Conservation (phyloP, 2,113 vertebrate species). For the Lepus europaeus region DNA sequence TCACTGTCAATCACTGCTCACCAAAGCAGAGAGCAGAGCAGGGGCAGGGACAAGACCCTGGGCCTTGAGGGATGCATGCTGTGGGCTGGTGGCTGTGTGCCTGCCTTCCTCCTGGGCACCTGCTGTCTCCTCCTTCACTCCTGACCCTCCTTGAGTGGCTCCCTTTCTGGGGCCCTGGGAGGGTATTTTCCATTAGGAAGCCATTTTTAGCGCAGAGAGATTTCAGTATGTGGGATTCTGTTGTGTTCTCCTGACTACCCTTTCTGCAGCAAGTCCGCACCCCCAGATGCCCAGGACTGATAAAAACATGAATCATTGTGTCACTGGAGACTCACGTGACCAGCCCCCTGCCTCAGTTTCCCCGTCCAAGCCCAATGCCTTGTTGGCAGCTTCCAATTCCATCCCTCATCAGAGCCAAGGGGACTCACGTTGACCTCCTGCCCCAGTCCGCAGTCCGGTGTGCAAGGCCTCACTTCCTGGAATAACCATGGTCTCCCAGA, state of each 20-base stretch:
- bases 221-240: not conserved
- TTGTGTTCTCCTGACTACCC: not conserved
- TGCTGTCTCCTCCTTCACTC: accelerated
- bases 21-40: constrained; percentile 6
- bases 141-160: not conserved
- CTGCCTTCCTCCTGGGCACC: not conserved
- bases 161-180: not conserved
- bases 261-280: not conserved
- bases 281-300: not conserved
- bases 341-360: constrained; percentile 56
- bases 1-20: constrained; percentile 16
- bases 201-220: not conserved
- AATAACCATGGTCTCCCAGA: not conserved
- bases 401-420: not conserved
- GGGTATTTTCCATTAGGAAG: not conserved
- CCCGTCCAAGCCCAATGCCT: not conserved
- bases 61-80: accelerated
- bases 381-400: not conserved
- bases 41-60: not conserved
- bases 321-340: too few relatives aligned
- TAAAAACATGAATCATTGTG: not conserved
- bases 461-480: not conserved
- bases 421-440: not conserved
- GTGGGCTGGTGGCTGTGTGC: not conserved
- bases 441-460: not conserved